Percentiles rank a stretch among this genome's conserved stretches.
Evolutionary conservation across 2,113 vertebrate species (phyloP).

Genomic region (Siphamia tubifer): DNA sequence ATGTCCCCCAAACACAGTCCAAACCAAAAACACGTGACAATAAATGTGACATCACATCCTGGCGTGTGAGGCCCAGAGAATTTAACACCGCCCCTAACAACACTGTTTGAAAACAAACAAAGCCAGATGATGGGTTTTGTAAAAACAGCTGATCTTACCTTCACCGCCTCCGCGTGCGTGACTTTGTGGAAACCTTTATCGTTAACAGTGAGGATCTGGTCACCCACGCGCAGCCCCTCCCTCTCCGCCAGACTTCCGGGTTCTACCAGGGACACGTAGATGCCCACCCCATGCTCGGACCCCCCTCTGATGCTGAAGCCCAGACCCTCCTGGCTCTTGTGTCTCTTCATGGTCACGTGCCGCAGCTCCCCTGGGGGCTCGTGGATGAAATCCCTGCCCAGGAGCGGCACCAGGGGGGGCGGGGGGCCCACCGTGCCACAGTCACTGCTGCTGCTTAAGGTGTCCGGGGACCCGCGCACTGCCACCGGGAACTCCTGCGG

Average conservation of each 20-base stretch:
- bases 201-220: constrained; percentile 96
- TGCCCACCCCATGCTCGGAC: constrained; percentile 94
- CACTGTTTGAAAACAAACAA: not conserved
- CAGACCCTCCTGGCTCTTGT: constrained; percentile 92
- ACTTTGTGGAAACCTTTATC: constrained; percentile 90
- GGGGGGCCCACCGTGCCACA: too few species aligned
- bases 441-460: constrained; percentile 79
- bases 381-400: constrained; percentile 78
- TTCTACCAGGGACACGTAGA: constrained; percentile 96
- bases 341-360: constrained; percentile 87
- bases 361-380: constrained; percentile 83
- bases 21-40: too few species aligned
- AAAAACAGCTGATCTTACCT: constrained; percentile 84
- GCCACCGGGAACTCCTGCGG: constrained; percentile 65
- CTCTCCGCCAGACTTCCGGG: constrained; percentile 93
- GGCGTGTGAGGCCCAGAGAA: too few species aligned
- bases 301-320: constrained; percentile 98
- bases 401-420: constrained; percentile 74
- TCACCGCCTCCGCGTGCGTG: constrained; percentile 93
- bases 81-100: not conserved
- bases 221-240: constrained; percentile 90
- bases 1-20: too few species aligned
- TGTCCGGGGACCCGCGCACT: constrained; percentile 71
- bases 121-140: too few species aligned
- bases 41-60: too few species aligned